phyloP scores from a whole-genome alignment of 2,888 invertebrate genomes.

The Ischnus inquisitorius region DNA sequence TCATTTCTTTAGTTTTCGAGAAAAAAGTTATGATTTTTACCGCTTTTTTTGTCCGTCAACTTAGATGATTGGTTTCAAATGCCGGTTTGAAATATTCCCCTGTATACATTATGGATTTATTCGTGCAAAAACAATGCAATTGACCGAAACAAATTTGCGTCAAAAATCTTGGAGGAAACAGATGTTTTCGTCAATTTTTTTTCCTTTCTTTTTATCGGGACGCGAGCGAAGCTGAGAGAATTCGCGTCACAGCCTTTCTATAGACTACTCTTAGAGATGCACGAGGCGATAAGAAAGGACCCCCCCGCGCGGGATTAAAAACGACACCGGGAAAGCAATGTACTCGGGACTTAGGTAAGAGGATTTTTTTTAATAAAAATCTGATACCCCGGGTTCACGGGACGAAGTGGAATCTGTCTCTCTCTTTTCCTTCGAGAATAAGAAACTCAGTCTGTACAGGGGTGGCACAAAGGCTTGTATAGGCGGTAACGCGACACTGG shows the following conservation, averaged over 20 bases:
- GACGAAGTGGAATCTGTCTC: conserved; percentile 8
- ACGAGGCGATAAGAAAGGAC: neutral
- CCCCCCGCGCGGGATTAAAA: neutral
- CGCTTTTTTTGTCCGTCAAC: too few species aligned
- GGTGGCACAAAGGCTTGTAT: conserved; percentile 25
- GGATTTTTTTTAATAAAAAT: conserved; percentile 15
- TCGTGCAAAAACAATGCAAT: too few species aligned
- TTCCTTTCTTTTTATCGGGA: neutral
- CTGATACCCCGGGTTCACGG: conserved; percentile 7
- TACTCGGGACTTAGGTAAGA: neutral
- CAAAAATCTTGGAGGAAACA: too few species aligned
- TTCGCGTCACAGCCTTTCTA: conserved; percentile 29
- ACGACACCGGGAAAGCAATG: neutral
- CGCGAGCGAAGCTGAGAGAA: neutral
- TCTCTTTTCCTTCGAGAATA: conserved; percentile 30
- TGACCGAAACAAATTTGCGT: too few species aligned
- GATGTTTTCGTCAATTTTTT: conserved; percentile 2
- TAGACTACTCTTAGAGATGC: conserved; percentile 22
- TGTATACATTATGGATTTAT: too few species aligned
- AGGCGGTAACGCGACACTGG: conserved; percentile 17
- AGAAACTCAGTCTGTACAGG: conserved; percentile 9
- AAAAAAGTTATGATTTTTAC: too few species aligned
- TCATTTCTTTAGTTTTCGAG: too few species aligned
- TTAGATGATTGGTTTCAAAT: too few species aligned
- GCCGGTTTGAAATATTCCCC: too few species aligned